phyloP scores from a whole-genome alignment of 2,113 vertebrate species.

The Sinocyclocheilus anshuiensis region DNA sequence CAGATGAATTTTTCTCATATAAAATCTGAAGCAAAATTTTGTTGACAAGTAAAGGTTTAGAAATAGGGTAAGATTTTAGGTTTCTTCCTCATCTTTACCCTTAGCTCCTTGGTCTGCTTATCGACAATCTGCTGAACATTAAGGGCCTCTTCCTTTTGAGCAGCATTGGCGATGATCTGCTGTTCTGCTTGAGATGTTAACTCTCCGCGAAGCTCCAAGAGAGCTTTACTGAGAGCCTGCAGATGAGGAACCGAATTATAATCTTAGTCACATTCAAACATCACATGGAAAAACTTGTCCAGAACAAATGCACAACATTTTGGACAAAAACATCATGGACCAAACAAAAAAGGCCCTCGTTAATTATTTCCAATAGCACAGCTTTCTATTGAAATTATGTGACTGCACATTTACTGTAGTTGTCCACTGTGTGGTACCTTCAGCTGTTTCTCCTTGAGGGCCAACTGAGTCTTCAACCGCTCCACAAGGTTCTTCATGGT shows the following conservation, averaged over 20 bases:
- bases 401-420: neutral
- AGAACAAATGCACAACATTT: neutral
- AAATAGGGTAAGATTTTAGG: neutral
- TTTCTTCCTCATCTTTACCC: conserved; percentile 65
- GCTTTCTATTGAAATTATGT: neutral
- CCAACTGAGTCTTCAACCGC: conserved; percentile 85
- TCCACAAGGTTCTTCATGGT: conserved; percentile 91
- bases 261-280: neutral
- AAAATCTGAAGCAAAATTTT: neutral
- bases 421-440: conserved; percentile 77
- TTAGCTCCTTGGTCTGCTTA: conserved; percentile 87
- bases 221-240: conserved; percentile 89
- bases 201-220: conserved; percentile 88
- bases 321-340: neutral
- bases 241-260: conserved; percentile 7
- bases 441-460: conserved; percentile 92
- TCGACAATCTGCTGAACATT: conserved; percentile 92
- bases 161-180: conserved; percentile 84
- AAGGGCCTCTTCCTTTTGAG: conserved; percentile 86
- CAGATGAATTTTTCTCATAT: neutral
- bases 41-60: neutral
- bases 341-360: neutral
- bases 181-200: conserved; percentile 92
- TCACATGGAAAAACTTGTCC: neutral
- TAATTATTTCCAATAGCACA: neutral